phyloP scores from a whole-genome alignment of 1,140 invertebrate genomes.

The Zaprionus camerounensis region DNA sequence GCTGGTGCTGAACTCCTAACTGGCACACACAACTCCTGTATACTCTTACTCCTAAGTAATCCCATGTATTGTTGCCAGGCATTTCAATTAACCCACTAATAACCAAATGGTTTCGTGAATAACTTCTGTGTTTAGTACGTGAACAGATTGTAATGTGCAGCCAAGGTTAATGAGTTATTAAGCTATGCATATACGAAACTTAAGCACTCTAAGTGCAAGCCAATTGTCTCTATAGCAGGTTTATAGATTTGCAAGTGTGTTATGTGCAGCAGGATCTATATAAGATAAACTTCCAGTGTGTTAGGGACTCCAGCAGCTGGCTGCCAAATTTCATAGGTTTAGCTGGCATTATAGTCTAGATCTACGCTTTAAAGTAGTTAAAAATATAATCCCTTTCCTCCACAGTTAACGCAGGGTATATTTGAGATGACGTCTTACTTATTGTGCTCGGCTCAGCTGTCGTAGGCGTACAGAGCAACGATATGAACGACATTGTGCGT shows the following conservation, averaged over 20 bases:
- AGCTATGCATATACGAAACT: background rate
- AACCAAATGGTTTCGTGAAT: background rate
- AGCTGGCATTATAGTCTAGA: background rate
- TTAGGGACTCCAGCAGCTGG: background rate
- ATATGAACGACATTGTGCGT: constrained; percentile 17
- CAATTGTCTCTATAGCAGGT: background rate
- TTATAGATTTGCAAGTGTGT: background rate
- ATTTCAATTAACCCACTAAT: too few relatives aligned
- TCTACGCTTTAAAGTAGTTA: background rate
- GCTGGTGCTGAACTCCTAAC: background rate
- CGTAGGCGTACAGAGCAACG: constrained; percentile 30
- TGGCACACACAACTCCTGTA: background rate
- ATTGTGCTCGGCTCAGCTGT: background rate
- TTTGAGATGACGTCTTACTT: constrained; percentile 27
- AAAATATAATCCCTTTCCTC: background rate
- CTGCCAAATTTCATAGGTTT: background rate
- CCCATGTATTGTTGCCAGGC: too few relatives aligned
- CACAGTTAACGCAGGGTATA: background rate
- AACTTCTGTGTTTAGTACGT: background rate
- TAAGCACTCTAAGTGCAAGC: background rate
- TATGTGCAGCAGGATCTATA: background rate
- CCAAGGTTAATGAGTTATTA: background rate
- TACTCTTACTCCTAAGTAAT: background rate
- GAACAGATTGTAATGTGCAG: background rate
- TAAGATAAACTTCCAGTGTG: background rate